These are phyloP conservation scores for Tachystola acroxantha DNA, from an alignment of 2,888 invertebrate species.

Conservation along the genomic window DNA sequence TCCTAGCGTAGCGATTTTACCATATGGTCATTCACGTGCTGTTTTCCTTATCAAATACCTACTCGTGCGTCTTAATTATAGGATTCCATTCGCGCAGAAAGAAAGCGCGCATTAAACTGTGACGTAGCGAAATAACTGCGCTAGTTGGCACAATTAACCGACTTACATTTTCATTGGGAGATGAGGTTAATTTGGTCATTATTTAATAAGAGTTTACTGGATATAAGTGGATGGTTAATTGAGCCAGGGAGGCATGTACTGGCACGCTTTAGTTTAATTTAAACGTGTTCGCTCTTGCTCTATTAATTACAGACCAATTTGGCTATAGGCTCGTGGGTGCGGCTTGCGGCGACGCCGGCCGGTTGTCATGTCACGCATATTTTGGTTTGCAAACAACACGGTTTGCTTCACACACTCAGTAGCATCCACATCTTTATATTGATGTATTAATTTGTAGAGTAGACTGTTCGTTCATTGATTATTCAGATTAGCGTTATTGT, in stretches of 20 bases:
- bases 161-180: constrained; percentile 1
- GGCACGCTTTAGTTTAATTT: constrained; percentile 19
- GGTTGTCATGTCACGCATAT: constrained; percentile 7
- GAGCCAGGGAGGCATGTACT: constrained; percentile 3
- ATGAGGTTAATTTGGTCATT: constrained; percentile 5
- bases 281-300: constrained; percentile 16
- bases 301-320: constrained; percentile 21
- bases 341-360: constrained; percentile 14
- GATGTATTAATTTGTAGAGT: constrained; percentile 7
- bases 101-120: constrained; percentile 5
- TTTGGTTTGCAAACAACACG: no score
- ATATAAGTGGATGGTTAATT: constrained; percentile 7
- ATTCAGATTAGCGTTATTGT: no score
- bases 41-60: constrained; percentile 15
- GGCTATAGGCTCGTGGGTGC: constrained; percentile 17
- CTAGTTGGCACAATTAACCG: constrained; percentile 4
- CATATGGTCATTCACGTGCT: constrained; percentile 14
- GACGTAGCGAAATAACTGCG: constrained; percentile 2
- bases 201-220: constrained; percentile 1
- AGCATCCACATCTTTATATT: background rate
- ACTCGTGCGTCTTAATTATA: background rate
- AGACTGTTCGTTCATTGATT: background rate
- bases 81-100: constrained; percentile 4
- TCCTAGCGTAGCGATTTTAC: no score
- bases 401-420: background rate